Evolutionary conservation across 2,113 vertebrate species (phyloP), one percentile per base, ranked within the genome.

Genomic region (Tursiops truncatus): DNA sequence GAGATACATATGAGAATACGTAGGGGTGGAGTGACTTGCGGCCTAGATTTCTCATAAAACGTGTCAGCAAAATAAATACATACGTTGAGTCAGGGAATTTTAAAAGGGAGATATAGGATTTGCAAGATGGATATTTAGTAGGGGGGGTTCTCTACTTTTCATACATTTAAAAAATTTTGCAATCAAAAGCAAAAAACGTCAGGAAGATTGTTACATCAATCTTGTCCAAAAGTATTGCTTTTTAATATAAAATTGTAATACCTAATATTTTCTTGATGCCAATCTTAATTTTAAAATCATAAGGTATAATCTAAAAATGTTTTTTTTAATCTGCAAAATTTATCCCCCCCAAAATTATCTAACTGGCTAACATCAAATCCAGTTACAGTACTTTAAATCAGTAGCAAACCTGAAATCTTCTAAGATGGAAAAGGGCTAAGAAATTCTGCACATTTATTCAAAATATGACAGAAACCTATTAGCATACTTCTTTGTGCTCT

Each of bases 211-310:
- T 76, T 70, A 71, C 10, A 74, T 91, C 73, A 76, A 10, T 85
- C 53, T 91, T 97, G 36, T 82, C 53, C 12, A 76, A 92, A 81
- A 76, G 7, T 94, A 60, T 98, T 98, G 74, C 97, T 73, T 92
- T 95, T 98, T 97, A 98, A 98, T 97, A 96, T 89, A 97, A 95
- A 96, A 98, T 98, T 98, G 97, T 97, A 98, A 98, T 97, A 98
- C 97, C 67, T 91, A 96, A 26, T 44, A 28, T 90, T 98, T 96
- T 98, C 93, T 76, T 94, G 38, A 1, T 90, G 26, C 38, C 67
- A 82, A 4, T 93, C 44, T 96, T 53, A 92, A n/a, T 88, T 97
- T 93, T 67, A n/a, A 91, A 84, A 90, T 74, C n/a, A 31, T 65
- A 93, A 28, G 3, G 2, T 94, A 80, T 96, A 87, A 95, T 44